Evolutionary conservation across 2,113 vertebrate genomes (phyloP).

Genomic region (Hymenochirus boettgeri): DNA sequence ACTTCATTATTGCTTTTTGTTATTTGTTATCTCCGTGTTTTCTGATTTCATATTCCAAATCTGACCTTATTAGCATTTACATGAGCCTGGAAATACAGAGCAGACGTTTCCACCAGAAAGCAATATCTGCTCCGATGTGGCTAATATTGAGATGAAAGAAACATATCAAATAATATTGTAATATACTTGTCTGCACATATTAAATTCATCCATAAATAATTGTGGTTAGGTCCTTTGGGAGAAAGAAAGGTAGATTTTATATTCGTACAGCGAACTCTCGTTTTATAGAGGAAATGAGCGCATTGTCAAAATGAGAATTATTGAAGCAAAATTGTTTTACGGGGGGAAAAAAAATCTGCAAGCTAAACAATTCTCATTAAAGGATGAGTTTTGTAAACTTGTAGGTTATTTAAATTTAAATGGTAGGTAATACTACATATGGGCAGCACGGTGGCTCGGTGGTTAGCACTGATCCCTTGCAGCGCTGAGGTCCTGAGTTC

Average conservation of each 20-base stretch:
- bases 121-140: not conserved
- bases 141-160: conserved; percentile 5
- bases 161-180: not conserved
- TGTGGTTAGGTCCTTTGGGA: not conserved
- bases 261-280: not conserved
- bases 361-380: not conserved
- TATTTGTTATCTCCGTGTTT: not conserved
- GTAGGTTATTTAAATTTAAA: not conserved
- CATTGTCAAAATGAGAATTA: not conserved
- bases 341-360: not conserved
- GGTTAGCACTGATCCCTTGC: no score
- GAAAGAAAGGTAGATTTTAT: not conserved
- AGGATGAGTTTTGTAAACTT: not conserved
- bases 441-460: no score
- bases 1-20: not conserved
- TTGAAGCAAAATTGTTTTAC: not conserved
- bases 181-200: not conserved
- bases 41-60: not conserved
- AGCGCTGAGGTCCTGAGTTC: no score
- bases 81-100: not conserved
- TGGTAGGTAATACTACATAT: no score
- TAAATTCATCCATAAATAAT: conserved; percentile 5
- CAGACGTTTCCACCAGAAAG: not conserved
- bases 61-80: conserved; percentile 1
- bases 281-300: not conserved